These are phyloP conservation scores for Eutolmus rufibarbis DNA, from an alignment of 2,888 invertebrate species.

Conservation along the genomic window DNA sequence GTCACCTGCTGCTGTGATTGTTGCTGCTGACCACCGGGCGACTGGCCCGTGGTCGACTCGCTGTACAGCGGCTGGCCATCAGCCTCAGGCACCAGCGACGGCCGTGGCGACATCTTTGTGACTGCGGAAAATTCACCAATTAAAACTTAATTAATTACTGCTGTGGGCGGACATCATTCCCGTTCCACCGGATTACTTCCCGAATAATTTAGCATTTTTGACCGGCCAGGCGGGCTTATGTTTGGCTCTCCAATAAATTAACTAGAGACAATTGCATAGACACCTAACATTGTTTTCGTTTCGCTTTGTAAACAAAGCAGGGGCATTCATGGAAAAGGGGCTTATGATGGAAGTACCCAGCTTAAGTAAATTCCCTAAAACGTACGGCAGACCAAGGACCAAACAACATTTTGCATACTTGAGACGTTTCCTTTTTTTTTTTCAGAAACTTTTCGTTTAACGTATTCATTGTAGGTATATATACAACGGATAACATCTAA, in stretches of 20 bases:
- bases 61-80: constrained; percentile 50
- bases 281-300: neutral
- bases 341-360: neutral
- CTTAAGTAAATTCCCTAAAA: neutral
- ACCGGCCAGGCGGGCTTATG: neutral
- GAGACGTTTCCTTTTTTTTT: neutral
- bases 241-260: neutral
- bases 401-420: neutral
- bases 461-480: neutral
- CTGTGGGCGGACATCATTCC: neutral
- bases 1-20: constrained; percentile 59
- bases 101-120: constrained; percentile 75
- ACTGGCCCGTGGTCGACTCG: constrained; percentile 61
- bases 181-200: neutral
- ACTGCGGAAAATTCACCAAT: constrained; percentile 63
- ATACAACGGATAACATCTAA: neutral
- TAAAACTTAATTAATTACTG: constrained; percentile 13
- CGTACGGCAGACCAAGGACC: neutral
- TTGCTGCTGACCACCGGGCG: constrained; percentile 43
- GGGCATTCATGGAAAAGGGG: neutral
- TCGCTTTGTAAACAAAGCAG: neutral
- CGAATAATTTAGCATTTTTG: neutral
- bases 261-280: neutral
- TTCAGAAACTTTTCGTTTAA: neutral
- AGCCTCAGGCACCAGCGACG: constrained; percentile 64